Evolutionary conservation across 2,797 vertebrate species (phyloP), one percentile per base, ranked within the genome.

Genomic region (Argya squamiceps): DNA sequence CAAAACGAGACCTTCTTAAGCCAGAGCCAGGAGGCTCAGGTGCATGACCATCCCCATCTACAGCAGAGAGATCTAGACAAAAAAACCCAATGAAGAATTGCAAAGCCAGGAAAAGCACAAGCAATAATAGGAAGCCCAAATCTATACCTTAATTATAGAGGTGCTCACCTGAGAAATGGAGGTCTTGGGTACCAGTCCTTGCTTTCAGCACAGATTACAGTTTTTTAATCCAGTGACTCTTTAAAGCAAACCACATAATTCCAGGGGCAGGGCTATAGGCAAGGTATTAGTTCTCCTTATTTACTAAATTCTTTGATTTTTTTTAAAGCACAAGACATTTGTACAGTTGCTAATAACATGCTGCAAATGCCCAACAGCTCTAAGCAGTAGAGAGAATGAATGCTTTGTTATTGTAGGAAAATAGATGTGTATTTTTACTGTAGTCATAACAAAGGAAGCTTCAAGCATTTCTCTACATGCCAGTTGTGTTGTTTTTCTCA

Each of bases 391-490:
- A 64, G 32, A 87, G 77, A 95, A 94, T 60, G 73, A 94, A 81
- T 0, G 17, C 63, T 88, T 86, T 96, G 90, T 95, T 96, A 87
- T 94, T 93, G 77, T 87, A 97, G 74, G 92, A 92, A 97, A 95
- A 96, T 73, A 86, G 73, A 84, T 79, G 90, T 67, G 50, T 90
- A 92, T 94, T 96, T 96, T 96, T 92, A 84, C 94, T 89, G 83
- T 69, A 88, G 93, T 92, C 95, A 96, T 84, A 96, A 97, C 88
- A 97, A 92, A 96, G 70, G 47, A 93, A 76, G 80, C 77, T 95
- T 96, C 86, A 93, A 95, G 83, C 77, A 39, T 88, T 92, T 79
- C 63, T 73, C 67, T 79, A 43, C 69, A 69, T 34, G 77, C 73
- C 90, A 87, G 77, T 88, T 93, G 85, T 39, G 77, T 46, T 94